Evolutionary conservation across 2,888 invertebrate species (phyloP).

Genomic region (Notodonta ziczac): DNA sequence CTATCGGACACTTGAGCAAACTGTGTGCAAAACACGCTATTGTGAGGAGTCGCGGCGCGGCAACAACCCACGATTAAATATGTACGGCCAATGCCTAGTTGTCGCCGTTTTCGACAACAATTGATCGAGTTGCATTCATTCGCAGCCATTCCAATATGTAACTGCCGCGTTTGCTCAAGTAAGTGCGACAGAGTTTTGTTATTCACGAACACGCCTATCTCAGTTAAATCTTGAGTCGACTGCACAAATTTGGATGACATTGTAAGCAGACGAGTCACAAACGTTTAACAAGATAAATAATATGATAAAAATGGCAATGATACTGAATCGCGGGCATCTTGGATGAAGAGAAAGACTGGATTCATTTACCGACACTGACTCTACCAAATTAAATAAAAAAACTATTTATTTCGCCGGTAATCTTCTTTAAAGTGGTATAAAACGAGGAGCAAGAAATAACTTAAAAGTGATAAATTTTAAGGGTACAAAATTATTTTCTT

Average conservation of each 20-base stretch:
- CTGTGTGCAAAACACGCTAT: constrained; percentile 61
- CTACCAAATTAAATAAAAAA: not conserved
- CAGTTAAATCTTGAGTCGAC: not conserved
- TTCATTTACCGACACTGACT: not conserved
- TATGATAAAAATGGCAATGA: not conserved
- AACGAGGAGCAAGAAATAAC: not conserved
- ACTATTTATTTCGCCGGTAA: not conserved
- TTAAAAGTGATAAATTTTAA: not conserved
- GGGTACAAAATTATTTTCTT: not conserved
- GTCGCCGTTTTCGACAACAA: constrained; percentile 43
- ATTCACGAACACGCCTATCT: not conserved
- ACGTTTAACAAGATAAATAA: not conserved
- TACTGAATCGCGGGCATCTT: not conserved
- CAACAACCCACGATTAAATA: constrained; percentile 42
- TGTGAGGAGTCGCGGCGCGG: constrained; percentile 43
- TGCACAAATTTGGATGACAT: not conserved
- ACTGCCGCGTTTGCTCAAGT: constrained; percentile 19
- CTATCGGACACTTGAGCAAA: constrained; percentile 63
- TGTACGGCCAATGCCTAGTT: constrained; percentile 32
- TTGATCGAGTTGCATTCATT: constrained; percentile 28
- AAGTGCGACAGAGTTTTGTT: not conserved
- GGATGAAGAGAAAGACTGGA: not conserved
- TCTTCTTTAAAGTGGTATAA: not conserved
- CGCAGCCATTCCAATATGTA: constrained; percentile 25
- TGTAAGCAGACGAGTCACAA: not conserved